Conservation (phyloP, 1,140 invertebrate genomes). For the Monomorium pharaonis region DNA sequence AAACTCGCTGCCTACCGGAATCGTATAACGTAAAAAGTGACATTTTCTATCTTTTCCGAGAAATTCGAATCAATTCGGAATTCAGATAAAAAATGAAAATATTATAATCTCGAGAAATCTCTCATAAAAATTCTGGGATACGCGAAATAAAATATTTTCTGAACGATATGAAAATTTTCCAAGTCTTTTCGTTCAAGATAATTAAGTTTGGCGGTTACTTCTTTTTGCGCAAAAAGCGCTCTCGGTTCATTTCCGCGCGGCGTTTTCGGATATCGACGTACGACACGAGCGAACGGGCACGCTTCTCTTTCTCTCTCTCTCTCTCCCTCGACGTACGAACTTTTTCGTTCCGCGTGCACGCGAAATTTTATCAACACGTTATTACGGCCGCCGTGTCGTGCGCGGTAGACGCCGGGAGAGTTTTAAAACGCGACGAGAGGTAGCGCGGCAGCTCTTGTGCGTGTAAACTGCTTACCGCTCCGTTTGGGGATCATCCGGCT, state of each 20-base stretch:
- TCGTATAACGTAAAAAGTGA: neutral
- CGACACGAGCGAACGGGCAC: neutral
- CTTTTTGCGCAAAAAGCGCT: neutral
- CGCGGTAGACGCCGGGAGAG: constrained; percentile 12
- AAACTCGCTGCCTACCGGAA: neutral
- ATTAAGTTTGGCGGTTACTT: neutral
- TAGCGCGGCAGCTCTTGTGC: constrained; percentile 29
- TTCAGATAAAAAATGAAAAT: neutral
- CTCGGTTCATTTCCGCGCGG: neutral
- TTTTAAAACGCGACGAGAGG: constrained; percentile 42
- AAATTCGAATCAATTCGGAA: neutral
- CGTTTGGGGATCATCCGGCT: constrained; percentile 60
- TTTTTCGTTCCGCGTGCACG: neutral
- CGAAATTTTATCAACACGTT: constrained; percentile 50
- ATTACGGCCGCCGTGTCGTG: constrained; percentile 27
- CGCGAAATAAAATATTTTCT: neutral
- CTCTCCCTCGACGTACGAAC: neutral
- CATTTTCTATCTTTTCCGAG: neutral
- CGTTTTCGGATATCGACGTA: constrained; percentile 3
- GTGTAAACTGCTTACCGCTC: constrained; percentile 60
- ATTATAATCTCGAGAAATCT: neutral
- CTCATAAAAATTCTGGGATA: neutral
- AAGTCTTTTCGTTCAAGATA: neutral
- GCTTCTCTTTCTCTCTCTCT: neutral
- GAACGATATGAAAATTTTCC: neutral